Base-by-base conservation (phyloP, 2,888 invertebrate species). In the Limnephilus rhombicus region DNA sequence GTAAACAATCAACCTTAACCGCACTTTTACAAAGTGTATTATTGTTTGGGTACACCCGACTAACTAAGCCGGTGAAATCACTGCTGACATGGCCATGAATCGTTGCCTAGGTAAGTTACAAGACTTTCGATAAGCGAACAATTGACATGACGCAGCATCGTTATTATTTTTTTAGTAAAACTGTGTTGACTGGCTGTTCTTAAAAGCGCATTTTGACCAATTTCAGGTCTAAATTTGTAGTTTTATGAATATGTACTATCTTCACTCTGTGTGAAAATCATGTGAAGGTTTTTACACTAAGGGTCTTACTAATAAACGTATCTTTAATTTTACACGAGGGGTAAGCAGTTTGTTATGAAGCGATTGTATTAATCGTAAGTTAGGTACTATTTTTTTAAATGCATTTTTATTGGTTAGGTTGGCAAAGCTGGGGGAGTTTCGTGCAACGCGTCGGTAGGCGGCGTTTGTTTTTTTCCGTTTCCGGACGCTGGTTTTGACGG, bases 171-270 rank as follows among this genome's bases (percentile, higher is more conserved):
- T 68, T 24, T 68, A 68, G 68, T 68, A 68, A n/a, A 68, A 68
- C n/a, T n/a, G 68, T 68, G n/a, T 41, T 85, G 34, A 85, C 85
- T 85, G 85, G 85, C 85, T 41, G 41, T 41, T 41, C 41, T 85
- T 41, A 1, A n/a, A 37, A 85, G 68, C 15, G 18, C 41, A 37
- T 85, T 85, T 41, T 41, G 85, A 85, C n/a, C 41, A 37, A 85
- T 85, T 41, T 68, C 9, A 24, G 24, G 68, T 68, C 68, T 68
- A n/a, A 68, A 68, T 68, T 68, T 68, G 68, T 68, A 68, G 24
- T 68, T 68, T 68, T 68, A 24, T 24, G 18, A 24, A n/a, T n/a
- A n/a, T 1, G 24, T 24, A 68, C 24, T 2, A 3, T 24, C 68
- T 68, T 68, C 68, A n/a, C 68, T 24, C 18, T 68, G 53, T 68